Evolutionary conservation across 2,797 vertebrate species (phyloP).

Genomic region (Chaetophractus vellerosus): DNA sequence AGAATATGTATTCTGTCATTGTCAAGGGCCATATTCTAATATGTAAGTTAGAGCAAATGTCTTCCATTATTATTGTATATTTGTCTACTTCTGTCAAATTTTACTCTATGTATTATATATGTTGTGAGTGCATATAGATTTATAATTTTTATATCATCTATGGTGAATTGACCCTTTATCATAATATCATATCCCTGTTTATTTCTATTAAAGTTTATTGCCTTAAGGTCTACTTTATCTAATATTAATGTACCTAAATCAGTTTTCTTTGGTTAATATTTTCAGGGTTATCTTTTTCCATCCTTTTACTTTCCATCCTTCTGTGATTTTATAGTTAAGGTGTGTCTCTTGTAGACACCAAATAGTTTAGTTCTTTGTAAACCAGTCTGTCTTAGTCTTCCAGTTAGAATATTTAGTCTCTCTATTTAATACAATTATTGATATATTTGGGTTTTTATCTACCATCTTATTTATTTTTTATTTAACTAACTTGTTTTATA

Average conservation of each 20-base stretch:
- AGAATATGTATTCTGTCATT: background rate
- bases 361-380: too few species aligned
- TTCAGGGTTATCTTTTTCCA: background rate
- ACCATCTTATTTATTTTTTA: background rate
- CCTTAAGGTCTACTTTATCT: background rate
- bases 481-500: background rate
- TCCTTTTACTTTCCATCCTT: background rate
- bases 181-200: background rate
- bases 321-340: background rate
- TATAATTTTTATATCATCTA: background rate
- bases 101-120: background rate
- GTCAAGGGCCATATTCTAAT: background rate
- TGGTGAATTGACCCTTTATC: background rate
- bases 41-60: background rate
- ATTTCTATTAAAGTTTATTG: background rate
- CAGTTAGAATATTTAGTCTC: too few species aligned
- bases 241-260: background rate
- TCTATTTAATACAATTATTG: too few species aligned
- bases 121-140: background rate
- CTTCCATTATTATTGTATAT: background rate
- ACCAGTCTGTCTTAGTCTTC: too few species aligned
- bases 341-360: background rate
- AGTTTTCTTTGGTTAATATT: conserved; percentile 13
- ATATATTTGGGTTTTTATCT: too few species aligned
- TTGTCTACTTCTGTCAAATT: background rate